Evolutionary conservation across 2,797 vertebrate species (phyloP).

Genomic region (Leptoclinus maculatus): DNA sequence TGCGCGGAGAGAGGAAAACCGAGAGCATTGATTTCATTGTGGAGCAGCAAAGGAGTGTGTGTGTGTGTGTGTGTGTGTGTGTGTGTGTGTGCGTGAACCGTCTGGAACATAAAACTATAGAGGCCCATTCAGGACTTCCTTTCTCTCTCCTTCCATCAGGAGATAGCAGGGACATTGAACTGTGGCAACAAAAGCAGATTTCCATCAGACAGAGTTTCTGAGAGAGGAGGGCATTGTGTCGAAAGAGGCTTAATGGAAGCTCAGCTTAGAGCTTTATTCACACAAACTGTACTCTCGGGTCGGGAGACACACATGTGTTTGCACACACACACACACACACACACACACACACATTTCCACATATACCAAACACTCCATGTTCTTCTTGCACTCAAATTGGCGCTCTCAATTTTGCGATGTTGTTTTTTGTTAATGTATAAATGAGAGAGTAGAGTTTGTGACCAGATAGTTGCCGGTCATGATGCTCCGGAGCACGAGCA

Average conservation of each 20-base stretch:
- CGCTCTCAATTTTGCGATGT: constrained; percentile 47
- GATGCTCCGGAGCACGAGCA: constrained; percentile 33
- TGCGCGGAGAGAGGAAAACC: constrained; percentile 57
- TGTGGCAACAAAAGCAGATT: constrained; percentile 83
- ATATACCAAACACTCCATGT: constrained; percentile 48
- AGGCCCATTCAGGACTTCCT: constrained; percentile 75
- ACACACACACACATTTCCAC: constrained; percentile 17
- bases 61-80: constrained; percentile 16
- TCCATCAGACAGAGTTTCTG: constrained; percentile 78
- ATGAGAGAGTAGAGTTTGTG: constrained; percentile 48
- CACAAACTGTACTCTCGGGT: constrained; percentile 72
- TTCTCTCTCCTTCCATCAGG: constrained; percentile 77
- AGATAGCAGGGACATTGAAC: constrained; percentile 78
- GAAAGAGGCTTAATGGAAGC: constrained; percentile 80
- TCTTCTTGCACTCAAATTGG: constrained; percentile 35
- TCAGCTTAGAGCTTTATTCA: constrained; percentile 74
- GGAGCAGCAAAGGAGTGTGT: constrained; percentile 63
- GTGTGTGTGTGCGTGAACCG: constrained; percentile 45
- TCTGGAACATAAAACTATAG: constrained; percentile 79
- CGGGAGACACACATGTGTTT: constrained; percentile 55
- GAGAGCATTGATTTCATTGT: constrained; percentile 79
- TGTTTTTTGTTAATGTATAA: constrained; percentile 21
- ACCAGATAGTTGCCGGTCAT: constrained; percentile 40
- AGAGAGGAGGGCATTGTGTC: constrained; percentile 76
- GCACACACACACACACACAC: constrained; percentile 12